Percentiles rank a stretch among this genome's conserved stretches.
Conservation (phyloP, 2,888 invertebrate genomes). For the Tanypteryx hageni region DNA sequence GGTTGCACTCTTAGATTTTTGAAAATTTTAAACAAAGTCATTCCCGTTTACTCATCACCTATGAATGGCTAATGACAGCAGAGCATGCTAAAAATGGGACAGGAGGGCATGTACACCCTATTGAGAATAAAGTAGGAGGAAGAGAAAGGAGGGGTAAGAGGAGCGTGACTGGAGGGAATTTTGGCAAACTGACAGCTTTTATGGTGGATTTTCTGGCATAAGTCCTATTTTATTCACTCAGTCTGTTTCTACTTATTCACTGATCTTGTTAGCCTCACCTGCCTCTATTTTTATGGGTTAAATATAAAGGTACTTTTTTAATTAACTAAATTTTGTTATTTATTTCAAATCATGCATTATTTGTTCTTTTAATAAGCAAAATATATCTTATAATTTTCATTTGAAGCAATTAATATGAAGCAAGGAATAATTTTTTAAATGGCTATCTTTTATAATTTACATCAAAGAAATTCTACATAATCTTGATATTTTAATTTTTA, state of each 20-base stretch:
- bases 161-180: slow-evolving; percentile 15
- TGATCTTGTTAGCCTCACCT: slow-evolving; percentile 28
- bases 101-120: not conserved
- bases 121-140: slow-evolving; percentile 5
- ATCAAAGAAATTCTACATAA: no score
- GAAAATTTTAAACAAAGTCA: not conserved
- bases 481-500: no score
- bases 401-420: no score
- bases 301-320: not conserved
- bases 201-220: slow-evolving; percentile 42
- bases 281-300: not conserved
- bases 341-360: not conserved
- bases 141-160: slow-evolving; percentile 11
- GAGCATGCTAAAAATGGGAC: slow-evolving; percentile 49
- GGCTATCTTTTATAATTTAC: no score
- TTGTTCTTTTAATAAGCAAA: not conserved
- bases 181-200: slow-evolving; percentile 47
- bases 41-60: slow-evolving; percentile 14
- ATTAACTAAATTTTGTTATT: not conserved
- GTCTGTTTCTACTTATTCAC: slow-evolving; percentile 36
- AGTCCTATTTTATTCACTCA: slow-evolving; percentile 46
- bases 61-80: slow-evolving; percentile 52
- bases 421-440: no score
- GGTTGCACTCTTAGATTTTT: no score
- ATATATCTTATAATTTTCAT: no score